A percentile compares a stretch with the other conserved stretches of the same genome.
Conservation (phyloP, 2,888 invertebrate species). For the Harpalus rubripes region DNA sequence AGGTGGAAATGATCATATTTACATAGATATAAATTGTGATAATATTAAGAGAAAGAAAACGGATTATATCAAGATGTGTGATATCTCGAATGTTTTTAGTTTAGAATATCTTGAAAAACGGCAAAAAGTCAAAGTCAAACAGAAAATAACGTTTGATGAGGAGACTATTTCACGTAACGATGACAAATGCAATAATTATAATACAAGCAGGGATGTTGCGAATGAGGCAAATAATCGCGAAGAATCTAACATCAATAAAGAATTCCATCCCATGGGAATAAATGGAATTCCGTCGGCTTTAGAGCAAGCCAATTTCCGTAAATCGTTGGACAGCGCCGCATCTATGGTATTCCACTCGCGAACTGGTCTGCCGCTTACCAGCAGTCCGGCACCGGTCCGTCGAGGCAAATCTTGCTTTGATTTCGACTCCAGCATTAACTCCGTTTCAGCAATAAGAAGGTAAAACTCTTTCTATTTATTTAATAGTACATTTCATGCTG, state of each 20-base stretch:
- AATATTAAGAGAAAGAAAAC: conserved; percentile 71
- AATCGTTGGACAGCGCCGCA: conserved; percentile 87
- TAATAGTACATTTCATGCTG: no score
- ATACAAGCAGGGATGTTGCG: conserved; percentile 67
- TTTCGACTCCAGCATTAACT: conserved; percentile 89
- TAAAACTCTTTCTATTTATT: conserved; percentile 72
- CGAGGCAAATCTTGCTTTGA: conserved; percentile 89
- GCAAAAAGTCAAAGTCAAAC: conserved; percentile 71
- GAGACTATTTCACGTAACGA: conserved; percentile 69
- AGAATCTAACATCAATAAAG: conserved; percentile 59
- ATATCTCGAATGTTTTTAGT: conserved; percentile 71
- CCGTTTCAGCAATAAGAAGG: conserved; percentile 90
- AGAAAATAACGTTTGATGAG: conserved; percentile 74
- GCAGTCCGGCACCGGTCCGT: conserved; percentile 91
- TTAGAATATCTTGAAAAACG: conserved; percentile 63
- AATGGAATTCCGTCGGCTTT: conserved; percentile 83
- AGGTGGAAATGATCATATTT: conserved; percentile 74
- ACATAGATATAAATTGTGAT: conserved; percentile 76
- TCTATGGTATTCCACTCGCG: conserved; percentile 91
- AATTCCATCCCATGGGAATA: conserved; percentile 57
- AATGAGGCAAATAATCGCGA: conserved; percentile 66
- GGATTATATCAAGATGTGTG: conserved; percentile 70
- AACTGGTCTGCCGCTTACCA: conserved; percentile 90
- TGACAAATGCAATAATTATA: conserved; percentile 70
- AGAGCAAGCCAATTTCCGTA: conserved; percentile 86